phyloP scores from a whole-genome alignment of 2,888 invertebrate species.

The Leptopilina syphax region DNA sequence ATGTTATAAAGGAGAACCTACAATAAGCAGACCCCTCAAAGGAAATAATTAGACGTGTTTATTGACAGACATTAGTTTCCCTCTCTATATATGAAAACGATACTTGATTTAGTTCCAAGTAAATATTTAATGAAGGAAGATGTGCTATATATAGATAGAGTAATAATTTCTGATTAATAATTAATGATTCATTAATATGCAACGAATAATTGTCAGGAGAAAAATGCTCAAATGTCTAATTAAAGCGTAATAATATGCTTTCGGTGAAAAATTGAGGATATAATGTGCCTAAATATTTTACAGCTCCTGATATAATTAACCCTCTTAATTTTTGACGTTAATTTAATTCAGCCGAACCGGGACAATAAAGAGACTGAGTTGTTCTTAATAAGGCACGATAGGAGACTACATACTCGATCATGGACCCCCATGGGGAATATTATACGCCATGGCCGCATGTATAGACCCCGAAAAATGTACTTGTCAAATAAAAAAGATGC shows the following conservation, averaged over 20 bases:
- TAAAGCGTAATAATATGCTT: not conserved
- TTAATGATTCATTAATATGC: too few species aligned
- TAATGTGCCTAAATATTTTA: conserved; percentile 16
- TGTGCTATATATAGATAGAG: too few species aligned
- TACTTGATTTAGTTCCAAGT: too few species aligned
- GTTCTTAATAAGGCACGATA: conserved; percentile 25
- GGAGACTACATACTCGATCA: conserved; percentile 31
- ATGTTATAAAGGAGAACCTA: too few species aligned
- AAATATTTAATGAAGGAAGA: too few species aligned
- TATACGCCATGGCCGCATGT: not conserved
- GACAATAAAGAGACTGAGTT: conserved; percentile 14
- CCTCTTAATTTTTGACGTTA: conserved; percentile 26
- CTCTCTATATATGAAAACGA: too few species aligned
- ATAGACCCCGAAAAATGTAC: conserved; percentile 18
- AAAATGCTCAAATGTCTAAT: conserved; percentile 1
- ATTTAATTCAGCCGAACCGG: conserved; percentile 5
- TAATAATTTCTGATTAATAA: too few species aligned
- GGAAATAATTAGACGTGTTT: too few species aligned
- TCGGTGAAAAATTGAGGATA: not conserved
- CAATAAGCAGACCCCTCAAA: too few species aligned
- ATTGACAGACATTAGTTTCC: too few species aligned
- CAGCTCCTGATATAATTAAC: not conserved
- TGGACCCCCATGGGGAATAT: conserved; percentile 29
- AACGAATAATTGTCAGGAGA: too few species aligned
- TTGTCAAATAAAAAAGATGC: conserved; percentile 11